Evolutionary conservation across 2,888 invertebrate genomes (phyloP), one percentile per base, ranked within the genome.

Genomic region (Tanytarsus gracilentus): DNA sequence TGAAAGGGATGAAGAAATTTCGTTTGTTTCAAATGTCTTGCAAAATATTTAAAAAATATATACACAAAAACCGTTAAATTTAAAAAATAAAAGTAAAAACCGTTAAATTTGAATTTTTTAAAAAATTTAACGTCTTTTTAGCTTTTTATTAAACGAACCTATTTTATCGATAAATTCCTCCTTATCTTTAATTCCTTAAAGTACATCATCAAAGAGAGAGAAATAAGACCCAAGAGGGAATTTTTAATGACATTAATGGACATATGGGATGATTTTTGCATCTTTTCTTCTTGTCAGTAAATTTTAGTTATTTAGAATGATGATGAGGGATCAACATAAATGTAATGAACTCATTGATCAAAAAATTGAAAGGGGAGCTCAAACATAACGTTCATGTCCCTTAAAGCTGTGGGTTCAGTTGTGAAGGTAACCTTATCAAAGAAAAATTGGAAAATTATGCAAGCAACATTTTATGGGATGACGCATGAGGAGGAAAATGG

Each of bases 171-270:
- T n/a, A 9, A n/a, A 11, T 33, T 36, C 36, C 16, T 44, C 7
- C 16, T 18, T 44, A 23, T 44, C 44, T 18, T 18, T 23, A 36
- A 44, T 44, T n/a, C n/a, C 44, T 23, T 23, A 44, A 44, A 26
- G 33, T 21, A 53, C 33, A 53, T 53, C 53, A 53, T 36, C 33
- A 23, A 26, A n/a, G 8, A 50, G 8, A n/a, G 18, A 27, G 4
- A 14, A 56, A 8, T 21, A 9, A 40, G 44, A 18, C 23, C 11
- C 18, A 33, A 33, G 9, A 23, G 44, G 23, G 18, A 23, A 11
- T 16, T 21, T 36, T 36, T 33, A 55, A 55, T 55, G 55, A 26
- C 39, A 56, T 56, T 56, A 56, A 39, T 40, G 23, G 53, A 30
- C 33, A 40, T 18, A 16, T 9, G 16, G 9, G 40, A 18, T 40